Conservation (phyloP, 2,113 vertebrate genomes). For the Xenopus tropicalis region DNA sequence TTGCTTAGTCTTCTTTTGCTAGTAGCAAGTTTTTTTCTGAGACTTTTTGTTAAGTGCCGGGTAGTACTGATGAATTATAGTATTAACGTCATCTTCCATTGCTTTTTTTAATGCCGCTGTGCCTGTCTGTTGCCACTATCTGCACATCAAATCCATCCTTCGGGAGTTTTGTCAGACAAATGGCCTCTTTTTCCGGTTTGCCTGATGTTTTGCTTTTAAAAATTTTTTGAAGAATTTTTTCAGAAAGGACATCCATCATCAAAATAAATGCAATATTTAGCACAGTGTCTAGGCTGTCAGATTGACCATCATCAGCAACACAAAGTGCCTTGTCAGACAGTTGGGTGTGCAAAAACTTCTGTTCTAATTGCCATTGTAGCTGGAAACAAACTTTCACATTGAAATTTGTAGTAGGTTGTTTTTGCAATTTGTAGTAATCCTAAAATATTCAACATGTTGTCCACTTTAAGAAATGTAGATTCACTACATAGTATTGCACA, state of each 20-base stretch:
- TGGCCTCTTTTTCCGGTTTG: no score
- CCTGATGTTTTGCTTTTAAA: neutral
- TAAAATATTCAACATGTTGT: neutral
- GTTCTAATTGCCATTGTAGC: neutral
- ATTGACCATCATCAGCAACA: neutral
- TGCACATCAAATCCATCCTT: no score
- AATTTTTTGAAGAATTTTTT: neutral
- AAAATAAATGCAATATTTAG: no score
- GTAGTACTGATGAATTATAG: no score
- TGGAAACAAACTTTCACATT: neutral
- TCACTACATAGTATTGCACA: neutral
- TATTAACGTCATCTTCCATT: no score
- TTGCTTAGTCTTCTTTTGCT: slow-evolving; percentile 1
- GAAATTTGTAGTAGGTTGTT: neutral
- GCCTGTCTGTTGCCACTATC: no score
- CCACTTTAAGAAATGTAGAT: neutral
- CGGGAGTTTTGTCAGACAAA: no score
- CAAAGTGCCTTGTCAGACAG: no score
- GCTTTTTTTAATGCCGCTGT: no score
- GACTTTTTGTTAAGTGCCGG: neutral
- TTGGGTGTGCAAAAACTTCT: neutral
- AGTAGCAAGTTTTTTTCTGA: neutral
- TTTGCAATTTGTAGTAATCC: neutral
- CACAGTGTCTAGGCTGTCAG: neutral
- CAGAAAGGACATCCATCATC: neutral